Conservation (phyloP, 2,888 invertebrate genomes). For the Calameuta pallipes region DNA sequence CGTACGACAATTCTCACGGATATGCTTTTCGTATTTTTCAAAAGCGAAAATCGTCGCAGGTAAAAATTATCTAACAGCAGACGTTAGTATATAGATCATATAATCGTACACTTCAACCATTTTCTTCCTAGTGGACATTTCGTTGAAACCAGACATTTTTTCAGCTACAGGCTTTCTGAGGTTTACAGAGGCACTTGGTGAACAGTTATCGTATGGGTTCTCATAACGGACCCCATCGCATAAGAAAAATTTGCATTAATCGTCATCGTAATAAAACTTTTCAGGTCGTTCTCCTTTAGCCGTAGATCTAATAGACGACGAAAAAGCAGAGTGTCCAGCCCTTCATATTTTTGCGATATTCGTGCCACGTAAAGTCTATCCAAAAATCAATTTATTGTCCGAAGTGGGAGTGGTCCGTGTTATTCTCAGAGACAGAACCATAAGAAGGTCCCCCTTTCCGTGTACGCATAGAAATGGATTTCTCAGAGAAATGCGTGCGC, state of each 20-base stretch:
- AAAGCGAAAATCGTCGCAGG: background rate
- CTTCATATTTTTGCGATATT: background rate
- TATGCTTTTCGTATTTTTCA: background rate
- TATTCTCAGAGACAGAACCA: background rate
- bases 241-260: too few relatives aligned
- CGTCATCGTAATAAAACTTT: too few relatives aligned
- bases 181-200: too few relatives aligned
- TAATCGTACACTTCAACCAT: too few relatives aligned
- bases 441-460: background rate
- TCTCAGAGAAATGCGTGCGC: background rate
- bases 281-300: too few relatives aligned
- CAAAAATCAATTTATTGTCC: background rate
- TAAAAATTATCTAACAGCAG: too few relatives aligned
- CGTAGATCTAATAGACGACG: background rate
- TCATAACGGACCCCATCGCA: too few relatives aligned
- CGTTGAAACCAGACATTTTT: too few relatives aligned
- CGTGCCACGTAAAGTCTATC: background rate
- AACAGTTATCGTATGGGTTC: too few relatives aligned
- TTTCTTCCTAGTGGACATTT: too few relatives aligned
- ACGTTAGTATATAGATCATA: too few relatives aligned
- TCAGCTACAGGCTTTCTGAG: too few relatives aligned
- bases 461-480: background rate
- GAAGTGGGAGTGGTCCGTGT: background rate
- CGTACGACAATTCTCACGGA: background rate
- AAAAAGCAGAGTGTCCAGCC: background rate